Evolutionary conservation across 2,888 invertebrate genomes (phyloP).

Genomic region (Leucoptera coffeella): DNA sequence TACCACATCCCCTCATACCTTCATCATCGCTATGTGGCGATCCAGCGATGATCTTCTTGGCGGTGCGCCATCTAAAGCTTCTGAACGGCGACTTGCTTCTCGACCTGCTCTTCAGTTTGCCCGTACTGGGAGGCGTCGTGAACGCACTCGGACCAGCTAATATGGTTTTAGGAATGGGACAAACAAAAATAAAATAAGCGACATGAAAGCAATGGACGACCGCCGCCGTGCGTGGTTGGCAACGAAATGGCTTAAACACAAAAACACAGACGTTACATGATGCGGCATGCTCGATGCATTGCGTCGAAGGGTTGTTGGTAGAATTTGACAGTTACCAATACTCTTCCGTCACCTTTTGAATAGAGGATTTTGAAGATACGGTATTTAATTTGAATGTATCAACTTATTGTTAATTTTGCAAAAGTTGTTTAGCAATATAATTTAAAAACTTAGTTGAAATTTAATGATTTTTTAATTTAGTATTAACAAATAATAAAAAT

Average conservation of each 20-base stretch:
- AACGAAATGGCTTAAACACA: conserved; percentile 14
- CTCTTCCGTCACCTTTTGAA: no score
- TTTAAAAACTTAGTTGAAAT: no score
- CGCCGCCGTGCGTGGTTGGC: background rate
- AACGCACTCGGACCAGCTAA: conserved; percentile 36
- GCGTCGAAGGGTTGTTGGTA: no score
- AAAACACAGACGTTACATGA: conserved; percentile 33
- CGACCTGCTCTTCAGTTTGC: conserved; percentile 75
- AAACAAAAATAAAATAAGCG: conserved; percentile 41
- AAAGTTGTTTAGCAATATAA: no score
- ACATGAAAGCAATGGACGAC: conserved; percentile 22
- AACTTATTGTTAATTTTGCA: no score
- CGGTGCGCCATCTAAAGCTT: conserved; percentile 87
- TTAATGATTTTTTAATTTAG: no score
- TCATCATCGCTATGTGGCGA: conserved; percentile 77
- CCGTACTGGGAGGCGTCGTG: conserved; percentile 45
- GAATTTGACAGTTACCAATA: no score
- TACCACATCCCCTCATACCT: conserved; percentile 50
- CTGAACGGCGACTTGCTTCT: conserved; percentile 92
- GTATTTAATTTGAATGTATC: no score
- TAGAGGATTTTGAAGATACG: no score
- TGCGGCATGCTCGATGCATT: no score
- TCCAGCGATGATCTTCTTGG: conserved; percentile 60
- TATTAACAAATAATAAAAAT: no score
- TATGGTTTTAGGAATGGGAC: conserved; percentile 12